Percentiles rank a stretch among this genome's conserved stretches.
These are phyloP conservation scores for Cryptocephalus primarius DNA, from an alignment of 2,888 invertebrate species.

Conservation along the genomic window DNA sequence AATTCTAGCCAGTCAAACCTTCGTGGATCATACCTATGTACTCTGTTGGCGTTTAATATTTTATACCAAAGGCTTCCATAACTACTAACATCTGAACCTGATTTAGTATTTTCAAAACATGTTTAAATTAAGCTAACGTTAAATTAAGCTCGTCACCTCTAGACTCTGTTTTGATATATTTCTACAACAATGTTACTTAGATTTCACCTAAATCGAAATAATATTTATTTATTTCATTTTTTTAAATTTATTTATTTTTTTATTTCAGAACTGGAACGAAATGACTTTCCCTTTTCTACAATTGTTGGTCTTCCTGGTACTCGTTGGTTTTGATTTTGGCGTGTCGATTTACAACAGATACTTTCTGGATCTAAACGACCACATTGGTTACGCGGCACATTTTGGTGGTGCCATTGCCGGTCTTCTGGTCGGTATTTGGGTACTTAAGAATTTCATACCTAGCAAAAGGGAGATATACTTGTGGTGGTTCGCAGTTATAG, in stretches of 20 bases:
- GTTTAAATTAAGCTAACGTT: no score
- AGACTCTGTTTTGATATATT: no score
- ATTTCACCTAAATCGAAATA: no score
- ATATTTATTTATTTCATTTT: background rate
- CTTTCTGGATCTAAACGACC: constrained; percentile 49
- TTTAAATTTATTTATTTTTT: background rate
- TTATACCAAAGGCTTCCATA: no score
- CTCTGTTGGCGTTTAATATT: no score
- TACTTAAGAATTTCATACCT: constrained; percentile 51
- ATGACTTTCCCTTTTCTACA: constrained; percentile 88
- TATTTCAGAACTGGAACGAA: constrained; percentile 81
- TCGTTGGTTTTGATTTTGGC: constrained; percentile 74
- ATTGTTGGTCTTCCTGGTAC: constrained; percentile 64
- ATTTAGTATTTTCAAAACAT: no score
- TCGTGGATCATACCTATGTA: no score
- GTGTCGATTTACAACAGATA: constrained; percentile 86
- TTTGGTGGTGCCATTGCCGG: constrained; percentile 82
- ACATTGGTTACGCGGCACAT: constrained; percentile 88
- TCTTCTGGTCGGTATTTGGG: constrained; percentile 52
- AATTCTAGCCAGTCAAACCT: no score
- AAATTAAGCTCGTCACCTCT: no score
- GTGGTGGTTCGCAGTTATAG: constrained; percentile 59
- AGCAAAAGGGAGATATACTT: constrained; percentile 48
- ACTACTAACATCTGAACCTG: no score
- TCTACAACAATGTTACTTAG: no score